Evolutionary conservation across 1,140 invertebrate species (phyloP), one percentile per base, ranked within the genome.

Genomic region (Caerostris darwini): DNA sequence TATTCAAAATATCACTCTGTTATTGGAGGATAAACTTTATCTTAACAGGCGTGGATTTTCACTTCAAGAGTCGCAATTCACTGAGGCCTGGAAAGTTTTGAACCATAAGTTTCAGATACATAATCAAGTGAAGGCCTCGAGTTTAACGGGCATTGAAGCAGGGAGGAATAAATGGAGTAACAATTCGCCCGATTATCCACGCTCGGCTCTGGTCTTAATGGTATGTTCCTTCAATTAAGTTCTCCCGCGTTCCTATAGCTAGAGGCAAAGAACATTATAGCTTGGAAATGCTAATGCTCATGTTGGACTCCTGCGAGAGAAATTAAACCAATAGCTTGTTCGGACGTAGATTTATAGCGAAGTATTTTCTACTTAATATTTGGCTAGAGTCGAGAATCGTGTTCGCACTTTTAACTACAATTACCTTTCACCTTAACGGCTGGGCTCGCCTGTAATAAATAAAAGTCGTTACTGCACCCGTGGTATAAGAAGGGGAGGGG

Each of bases 181-280:
- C 90, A 91, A 91, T 91, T 91, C 90, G 61, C 50, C 71, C 69
- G 88, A 90, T 90, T 90, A 90, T 90, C 50, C 88, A 50, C 69
- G 67, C 34, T 69, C 64, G 64, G 57, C 50, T 69, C 67, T 67
- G 17, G 64, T 91, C 71, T 82, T 91, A 91, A 91, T 91, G 90
- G 56, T 91, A 91, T 91, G 77, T 91, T 91, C 90, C 90, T 91
- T 91, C 90, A 91, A 91, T 91, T 91, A 91, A 91, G 71, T 91
- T 82, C 90, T 34, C 57, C 50, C 57, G 54, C 90, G 34, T 91
- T 82, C 34, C 69, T 91, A 82, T 82, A 82, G 77, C 90, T 91
- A 82, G 90, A 14, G 90, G 90, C 90, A 82, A 91, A 82, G 90
- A 91, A 82, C 71, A 82, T 91, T 91, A 91, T 61, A 59, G 58